Base-by-base conservation (phyloP, 2,888 invertebrate genomes). In the Lacanobia wlatinum region DNA sequence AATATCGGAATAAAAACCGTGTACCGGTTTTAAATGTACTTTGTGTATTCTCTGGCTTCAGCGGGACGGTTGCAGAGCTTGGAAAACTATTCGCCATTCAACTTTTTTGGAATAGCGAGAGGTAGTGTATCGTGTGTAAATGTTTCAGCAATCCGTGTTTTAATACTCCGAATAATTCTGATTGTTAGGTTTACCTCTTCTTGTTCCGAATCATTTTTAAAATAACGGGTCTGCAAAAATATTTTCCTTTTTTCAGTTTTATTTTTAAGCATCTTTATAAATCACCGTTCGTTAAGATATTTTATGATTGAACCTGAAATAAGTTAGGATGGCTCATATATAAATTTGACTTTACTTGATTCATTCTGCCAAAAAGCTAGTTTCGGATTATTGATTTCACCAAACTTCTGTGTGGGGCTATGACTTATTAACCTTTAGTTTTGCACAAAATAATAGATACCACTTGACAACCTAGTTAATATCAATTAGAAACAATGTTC, bases 1-100 rank as follows among this genome's bases (percentile, higher is more conserved):
- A 74, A 73, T 69, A 80, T 83, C 69, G 71, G 73, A 72, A 64
- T 76, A 76, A 82, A 84, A 76, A 69, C 60, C 28, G 61, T 69
- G 63, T 73, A 73, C 70, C 46, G 48, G 58, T 73, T 78, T 72
- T 66, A 70, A 72, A 78, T 67, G 58, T 70, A 82, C 78, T 78
- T 68, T 70, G 69, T 75, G 63, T 67, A 67, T 69, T 68, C 58
- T 78, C 40, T 56, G 53, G 65, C 58, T 80, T 66, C 23, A 78
- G 21, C 38, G 48, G 48, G 50, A 67, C 38, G 38, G 23, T 10
- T 59, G 58, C 12, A 40, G 59, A 52, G 67, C 55, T 82, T 71
- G 21, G 50, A 14, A 66, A 71, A 64, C 55, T 68, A 68, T 68
- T 69, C 65, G 23, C 23, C 38, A 63, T 72, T 73, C 55, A 65